Conservation (phyloP, 2,888 invertebrate genomes). For the Kuschelorhynchus macadamiae region DNA sequence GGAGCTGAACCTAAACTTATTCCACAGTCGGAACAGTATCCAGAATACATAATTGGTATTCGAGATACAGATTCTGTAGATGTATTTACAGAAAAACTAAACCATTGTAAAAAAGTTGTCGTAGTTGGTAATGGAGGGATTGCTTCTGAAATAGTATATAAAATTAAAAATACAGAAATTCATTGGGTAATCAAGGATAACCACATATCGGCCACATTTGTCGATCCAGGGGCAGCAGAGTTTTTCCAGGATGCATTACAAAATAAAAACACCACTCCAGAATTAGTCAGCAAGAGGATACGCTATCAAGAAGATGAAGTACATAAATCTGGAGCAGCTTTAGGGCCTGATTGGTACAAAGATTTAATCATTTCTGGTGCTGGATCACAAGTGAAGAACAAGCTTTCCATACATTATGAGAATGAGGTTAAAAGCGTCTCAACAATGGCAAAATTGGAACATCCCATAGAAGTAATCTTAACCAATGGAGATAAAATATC, state of each 20-base stretch:
- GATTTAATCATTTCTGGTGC: slow-evolving; percentile 75
- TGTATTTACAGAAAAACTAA: slow-evolving; percentile 80
- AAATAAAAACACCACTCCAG: slow-evolving; percentile 39
- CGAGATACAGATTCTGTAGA: slow-evolving; percentile 95
- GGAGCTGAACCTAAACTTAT: slow-evolving; percentile 91
- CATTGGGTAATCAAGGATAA: slow-evolving; percentile 95
- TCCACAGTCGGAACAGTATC: slow-evolving; percentile 70
- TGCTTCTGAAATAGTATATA: slow-evolving; percentile 95
- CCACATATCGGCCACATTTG: slow-evolving; percentile 93
- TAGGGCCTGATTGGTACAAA: slow-evolving; percentile 97
- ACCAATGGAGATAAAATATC: slow-evolving; percentile 79
- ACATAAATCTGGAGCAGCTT: slow-evolving; percentile 83
- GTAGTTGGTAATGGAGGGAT: slow-evolving; percentile 99
- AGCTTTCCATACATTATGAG: slow-evolving; percentile 75
- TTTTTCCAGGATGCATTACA: slow-evolving; percentile 81
- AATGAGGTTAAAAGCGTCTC: slow-evolving; percentile 71
- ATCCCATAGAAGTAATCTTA: slow-evolving; percentile 81
- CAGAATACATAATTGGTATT: slow-evolving; percentile 83
- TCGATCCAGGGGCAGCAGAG: slow-evolving; percentile 96
- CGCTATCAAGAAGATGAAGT: slow-evolving; percentile 76
- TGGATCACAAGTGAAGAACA: slow-evolving; percentile 61
- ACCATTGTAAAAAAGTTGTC: slow-evolving; percentile 79
- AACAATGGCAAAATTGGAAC: slow-evolving; percentile 67
- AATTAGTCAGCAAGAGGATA: slow-evolving; percentile 71
- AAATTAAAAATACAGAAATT: slow-evolving; percentile 86